Conservation (phyloP, 2,113 vertebrate genomes). For the Aptenodytes forsteri region DNA sequence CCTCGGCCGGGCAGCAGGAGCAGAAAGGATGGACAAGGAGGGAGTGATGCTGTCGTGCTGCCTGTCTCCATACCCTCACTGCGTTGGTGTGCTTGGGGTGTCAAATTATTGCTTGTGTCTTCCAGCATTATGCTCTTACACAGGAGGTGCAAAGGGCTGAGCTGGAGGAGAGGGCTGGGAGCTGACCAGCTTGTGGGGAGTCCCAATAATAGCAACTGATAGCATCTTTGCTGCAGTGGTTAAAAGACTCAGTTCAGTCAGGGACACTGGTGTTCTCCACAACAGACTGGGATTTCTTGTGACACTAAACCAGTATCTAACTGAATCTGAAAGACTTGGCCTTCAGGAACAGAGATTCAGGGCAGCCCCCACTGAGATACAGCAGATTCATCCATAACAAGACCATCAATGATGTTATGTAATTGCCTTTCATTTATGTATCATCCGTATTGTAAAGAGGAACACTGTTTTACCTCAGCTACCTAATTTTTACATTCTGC, state of each 20-base stretch:
- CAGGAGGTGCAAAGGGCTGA: neutral
- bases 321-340: neutral
- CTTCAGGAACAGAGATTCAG: neutral
- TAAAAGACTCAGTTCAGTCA: neutral
- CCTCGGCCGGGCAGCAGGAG: fast-evolving
- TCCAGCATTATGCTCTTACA: neutral
- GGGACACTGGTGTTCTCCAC: neutral
- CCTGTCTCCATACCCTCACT: neutral
- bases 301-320: neutral
- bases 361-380: fast-evolving
- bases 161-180: neutral
- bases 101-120: neutral
- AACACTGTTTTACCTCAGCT: neutral
- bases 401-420: too few relatives aligned
- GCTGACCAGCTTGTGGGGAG: neutral
- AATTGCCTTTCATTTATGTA: neutral
- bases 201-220: fast-evolving
- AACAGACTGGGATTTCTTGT: neutral
- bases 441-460: neutral
- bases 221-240: neutral
- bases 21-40: neutral
- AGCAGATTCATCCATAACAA: neutral
- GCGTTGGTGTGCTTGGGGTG: fast-evolving
- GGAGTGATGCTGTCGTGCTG: too few relatives aligned
- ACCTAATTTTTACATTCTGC: neutral